Evolutionary conservation across 2,888 invertebrate genomes (phyloP).

Genomic region (Phortica okadai): DNA sequence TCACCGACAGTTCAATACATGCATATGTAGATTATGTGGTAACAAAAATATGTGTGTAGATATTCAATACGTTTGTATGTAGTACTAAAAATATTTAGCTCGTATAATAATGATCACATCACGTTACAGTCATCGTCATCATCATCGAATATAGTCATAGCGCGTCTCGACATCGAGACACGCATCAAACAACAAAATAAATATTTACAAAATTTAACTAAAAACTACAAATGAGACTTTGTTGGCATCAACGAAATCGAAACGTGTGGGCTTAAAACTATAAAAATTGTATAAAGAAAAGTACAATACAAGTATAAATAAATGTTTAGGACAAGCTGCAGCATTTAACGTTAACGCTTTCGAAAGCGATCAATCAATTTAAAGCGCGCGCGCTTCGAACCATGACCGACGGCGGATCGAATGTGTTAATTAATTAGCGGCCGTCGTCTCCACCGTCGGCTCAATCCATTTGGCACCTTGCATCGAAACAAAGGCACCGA

Average conservation of each 20-base stretch:
- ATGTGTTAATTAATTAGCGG: slow-evolving; percentile 44
- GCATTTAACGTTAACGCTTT: slow-evolving; percentile 56
- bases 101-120: slow-evolving; percentile 67
- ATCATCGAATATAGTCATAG: slow-evolving; percentile 36
- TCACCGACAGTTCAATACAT: background rate
- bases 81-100: slow-evolving; percentile 65
- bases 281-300: slow-evolving; percentile 44
- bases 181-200: slow-evolving; percentile 62
- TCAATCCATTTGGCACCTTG: slow-evolving; percentile 60
- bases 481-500: slow-evolving; percentile 50
- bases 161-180: slow-evolving; percentile 17
- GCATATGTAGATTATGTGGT: background rate
- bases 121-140: slow-evolving; percentile 64
- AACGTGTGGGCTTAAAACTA: slow-evolving; percentile 33
- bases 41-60: slow-evolving; percentile 56
- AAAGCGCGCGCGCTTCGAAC: background rate
- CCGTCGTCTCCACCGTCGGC: slow-evolving; percentile 20
- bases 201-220: slow-evolving; percentile 65
- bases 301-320: slow-evolving; percentile 47
- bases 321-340: slow-evolving; percentile 60
- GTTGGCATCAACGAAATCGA: slow-evolving; percentile 35
- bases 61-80: slow-evolving; percentile 47
- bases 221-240: slow-evolving; percentile 39
- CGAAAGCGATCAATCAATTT: slow-evolving; percentile 41
- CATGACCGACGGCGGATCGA: slow-evolving; percentile 44